Percentiles rank a stretch among this genome's conserved stretches.
Evolutionary conservation across 2,113 vertebrate species (phyloP).

Genomic region (Clarias gariepinus): DNA sequence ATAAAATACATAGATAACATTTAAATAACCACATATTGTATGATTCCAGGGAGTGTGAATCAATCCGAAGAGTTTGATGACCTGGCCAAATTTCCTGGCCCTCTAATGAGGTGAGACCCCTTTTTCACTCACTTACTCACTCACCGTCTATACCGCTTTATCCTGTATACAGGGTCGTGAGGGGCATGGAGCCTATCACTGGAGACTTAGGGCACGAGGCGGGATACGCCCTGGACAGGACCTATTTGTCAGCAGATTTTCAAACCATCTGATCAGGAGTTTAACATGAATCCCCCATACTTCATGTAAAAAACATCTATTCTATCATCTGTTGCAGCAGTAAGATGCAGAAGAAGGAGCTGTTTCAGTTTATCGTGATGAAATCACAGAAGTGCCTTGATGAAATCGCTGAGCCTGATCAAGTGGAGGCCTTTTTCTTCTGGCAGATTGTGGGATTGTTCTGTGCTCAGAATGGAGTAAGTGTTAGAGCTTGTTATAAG

Average conservation of each 20-base stretch:
- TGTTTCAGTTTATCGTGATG: not conserved
- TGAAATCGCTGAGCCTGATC: no score
- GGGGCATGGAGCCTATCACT: no score
- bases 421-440: not conserved
- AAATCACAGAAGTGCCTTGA: not conserved
- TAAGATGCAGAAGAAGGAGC: not conserved
- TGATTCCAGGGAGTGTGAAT: not conserved
- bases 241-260: not conserved
- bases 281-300: not conserved
- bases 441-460: conserved; percentile 25
- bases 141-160: no score
- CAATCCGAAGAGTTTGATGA: no score
- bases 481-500: not conserved
- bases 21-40: not conserved
- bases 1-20: no score
- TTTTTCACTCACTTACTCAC: no score
- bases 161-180: no score
- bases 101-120: not conserved
- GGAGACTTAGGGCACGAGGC: no score
- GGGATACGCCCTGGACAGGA: no score
- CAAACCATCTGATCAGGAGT: not conserved
- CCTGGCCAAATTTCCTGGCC: not conserved
- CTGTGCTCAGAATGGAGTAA: not conserved
- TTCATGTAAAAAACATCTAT: not conserved
- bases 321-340: not conserved